Conservation (phyloP, 2,888 invertebrate species). For the Drosophila acutilabella region DNA sequence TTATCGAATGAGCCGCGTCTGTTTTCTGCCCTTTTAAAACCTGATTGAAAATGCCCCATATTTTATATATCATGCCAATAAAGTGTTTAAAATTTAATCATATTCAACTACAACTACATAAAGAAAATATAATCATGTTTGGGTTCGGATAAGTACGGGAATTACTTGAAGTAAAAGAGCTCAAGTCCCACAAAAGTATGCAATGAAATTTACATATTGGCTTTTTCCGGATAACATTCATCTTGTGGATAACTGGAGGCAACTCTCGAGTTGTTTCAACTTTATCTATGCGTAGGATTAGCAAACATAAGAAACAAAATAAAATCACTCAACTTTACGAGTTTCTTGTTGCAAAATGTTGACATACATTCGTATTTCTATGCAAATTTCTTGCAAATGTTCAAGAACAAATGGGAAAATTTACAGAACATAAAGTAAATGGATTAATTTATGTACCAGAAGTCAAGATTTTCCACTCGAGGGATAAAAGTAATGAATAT, state of each 20-base stretch:
- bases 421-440: background rate
- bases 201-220: slow-evolving; percentile 36
- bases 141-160: background rate
- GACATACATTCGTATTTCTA: slow-evolving; percentile 17
- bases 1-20: slow-evolving; percentile 1
- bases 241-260: slow-evolving; percentile 34
- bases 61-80: background rate
- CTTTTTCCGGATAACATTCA: slow-evolving; percentile 27
- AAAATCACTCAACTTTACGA: slow-evolving; percentile 23
- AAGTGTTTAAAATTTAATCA: background rate
- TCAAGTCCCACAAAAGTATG: slow-evolving; percentile 41
- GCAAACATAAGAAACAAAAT: slow-evolving; percentile 22
- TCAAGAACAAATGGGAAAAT: background rate
- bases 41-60: slow-evolving; percentile 11
- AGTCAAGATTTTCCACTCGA: background rate
- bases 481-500: no score
- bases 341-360: slow-evolving; percentile 8
- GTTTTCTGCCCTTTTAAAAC: background rate
- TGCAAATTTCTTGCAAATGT: slow-evolving; percentile 16
- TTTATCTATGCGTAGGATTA: slow-evolving; percentile 27
- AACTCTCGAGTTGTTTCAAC: slow-evolving; percentile 18
- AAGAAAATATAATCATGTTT: background rate
- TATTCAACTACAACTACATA: background rate
- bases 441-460: background rate
- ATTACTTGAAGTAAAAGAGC: background rate